Evolutionary conservation across 2,113 vertebrate species (phyloP).

Genomic region (Peromyscus leucopus): DNA sequence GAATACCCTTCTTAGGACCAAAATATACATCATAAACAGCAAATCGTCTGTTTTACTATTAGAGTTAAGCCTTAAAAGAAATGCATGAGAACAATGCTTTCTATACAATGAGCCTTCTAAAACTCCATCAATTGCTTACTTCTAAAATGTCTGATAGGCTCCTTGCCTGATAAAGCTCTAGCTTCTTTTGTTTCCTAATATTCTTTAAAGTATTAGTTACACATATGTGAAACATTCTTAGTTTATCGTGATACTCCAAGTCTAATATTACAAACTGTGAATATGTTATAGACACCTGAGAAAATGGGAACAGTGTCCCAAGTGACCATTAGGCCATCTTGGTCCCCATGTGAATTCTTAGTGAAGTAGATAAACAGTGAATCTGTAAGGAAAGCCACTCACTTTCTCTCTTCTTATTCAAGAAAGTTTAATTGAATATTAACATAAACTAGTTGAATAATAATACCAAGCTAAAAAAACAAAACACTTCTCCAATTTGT

Average conservation of each 20-base stretch:
- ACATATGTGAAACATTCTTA: constrained; percentile 79
- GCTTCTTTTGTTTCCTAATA: constrained; percentile 83
- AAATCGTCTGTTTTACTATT: constrained; percentile 62
- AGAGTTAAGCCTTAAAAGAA: constrained; percentile 76
- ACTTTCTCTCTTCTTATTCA: constrained; percentile 48
- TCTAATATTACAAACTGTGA: constrained; percentile 83
- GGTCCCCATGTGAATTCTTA: constrained; percentile 74
- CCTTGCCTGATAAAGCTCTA: constrained; percentile 78
- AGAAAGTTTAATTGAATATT: background rate
- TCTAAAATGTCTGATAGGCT: constrained; percentile 63
- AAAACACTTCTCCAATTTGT: background rate
- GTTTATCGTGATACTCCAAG: constrained; percentile 79
- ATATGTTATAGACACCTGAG: constrained; percentile 83
- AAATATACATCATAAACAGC: constrained; percentile 65
- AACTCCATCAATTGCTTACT: constrained; percentile 80
- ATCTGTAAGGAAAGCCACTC: constrained; percentile 52
- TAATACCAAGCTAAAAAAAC: background rate
- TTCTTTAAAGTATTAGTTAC: constrained; percentile 83
- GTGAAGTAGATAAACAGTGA: constrained; percentile 58
- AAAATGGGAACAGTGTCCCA: constrained; percentile 77
- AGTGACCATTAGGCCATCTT: constrained; percentile 63
- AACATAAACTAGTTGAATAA: background rate
- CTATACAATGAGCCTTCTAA: constrained; percentile 76
- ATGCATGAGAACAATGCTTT: constrained; percentile 78
- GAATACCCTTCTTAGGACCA: constrained; percentile 58